phyloP scores from a whole-genome alignment of 2,888 invertebrate genomes.

The Scaptomyza parva region DNA sequence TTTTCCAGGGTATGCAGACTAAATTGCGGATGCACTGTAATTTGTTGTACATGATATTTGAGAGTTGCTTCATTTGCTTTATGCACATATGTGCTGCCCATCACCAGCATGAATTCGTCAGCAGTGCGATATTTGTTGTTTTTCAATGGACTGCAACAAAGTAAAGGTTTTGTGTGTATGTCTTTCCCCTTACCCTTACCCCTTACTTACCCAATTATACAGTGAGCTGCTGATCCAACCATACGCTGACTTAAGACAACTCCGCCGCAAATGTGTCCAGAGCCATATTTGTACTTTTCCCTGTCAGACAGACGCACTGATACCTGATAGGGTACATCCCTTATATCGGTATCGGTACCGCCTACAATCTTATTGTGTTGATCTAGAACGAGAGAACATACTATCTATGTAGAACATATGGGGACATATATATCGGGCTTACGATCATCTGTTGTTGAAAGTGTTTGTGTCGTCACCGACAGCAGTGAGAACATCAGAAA shows the following conservation, averaged over 20 bases:
- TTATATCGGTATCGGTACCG: constrained; percentile 54
- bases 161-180: too few relatives aligned
- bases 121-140: constrained; percentile 48
- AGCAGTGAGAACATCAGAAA: background rate
- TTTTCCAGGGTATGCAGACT: constrained; percentile 38
- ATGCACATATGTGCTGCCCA: constrained; percentile 67
- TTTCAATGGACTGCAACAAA: constrained; percentile 25
- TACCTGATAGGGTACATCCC: constrained; percentile 62
- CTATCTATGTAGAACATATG: background rate
- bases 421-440: background rate
- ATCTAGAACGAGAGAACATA: too few relatives aligned
- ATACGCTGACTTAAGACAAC: constrained; percentile 68
- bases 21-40: constrained; percentile 61
- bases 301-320: constrained; percentile 68
- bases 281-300: constrained; percentile 52
- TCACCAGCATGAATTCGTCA: constrained; percentile 62
- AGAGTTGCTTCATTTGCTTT: constrained; percentile 31
- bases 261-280: constrained; percentile 80
- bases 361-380: constrained; percentile 79
- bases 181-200: too few relatives aligned
- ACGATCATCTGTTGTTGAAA: background rate
- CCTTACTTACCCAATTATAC: constrained; percentile 43
- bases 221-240: constrained; percentile 78
- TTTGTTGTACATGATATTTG: constrained; percentile 61
- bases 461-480: background rate